Conservation (phyloP, 1,140 invertebrate genomes). For the Drosophila ananassae region DNA sequence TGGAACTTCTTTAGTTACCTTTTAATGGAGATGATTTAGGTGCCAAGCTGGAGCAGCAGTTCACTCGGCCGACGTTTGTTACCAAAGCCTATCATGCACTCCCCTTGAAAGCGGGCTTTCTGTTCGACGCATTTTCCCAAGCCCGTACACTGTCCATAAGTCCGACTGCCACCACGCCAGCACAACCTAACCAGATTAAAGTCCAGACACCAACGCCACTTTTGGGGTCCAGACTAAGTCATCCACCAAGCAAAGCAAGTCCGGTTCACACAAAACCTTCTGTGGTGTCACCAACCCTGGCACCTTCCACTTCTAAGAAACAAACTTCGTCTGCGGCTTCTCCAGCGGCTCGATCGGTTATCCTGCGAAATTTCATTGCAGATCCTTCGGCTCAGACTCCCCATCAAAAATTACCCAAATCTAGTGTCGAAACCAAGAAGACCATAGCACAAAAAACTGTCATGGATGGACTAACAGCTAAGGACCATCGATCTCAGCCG, state of each 20-base stretch:
- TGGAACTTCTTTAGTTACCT: too few species aligned
- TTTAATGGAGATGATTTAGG: too few species aligned
- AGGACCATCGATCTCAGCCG: neutral
- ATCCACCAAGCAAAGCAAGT: neutral
- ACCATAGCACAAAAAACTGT: neutral
- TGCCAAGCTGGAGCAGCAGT: too few species aligned
- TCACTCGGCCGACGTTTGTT: too few species aligned
- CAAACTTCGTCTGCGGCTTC: neutral
- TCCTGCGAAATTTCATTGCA: too few species aligned
- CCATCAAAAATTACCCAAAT: neutral
- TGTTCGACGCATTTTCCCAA: too few species aligned
- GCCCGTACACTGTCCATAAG: too few species aligned
- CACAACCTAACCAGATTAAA: neutral
- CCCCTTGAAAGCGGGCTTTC: too few species aligned
- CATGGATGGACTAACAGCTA: neutral
- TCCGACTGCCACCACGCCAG: too few species aligned
- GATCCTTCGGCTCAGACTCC: neutral
- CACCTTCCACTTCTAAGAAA: neutral
- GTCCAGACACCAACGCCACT: neutral
- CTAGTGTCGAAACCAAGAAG: neutral
- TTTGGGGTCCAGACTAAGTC: neutral
- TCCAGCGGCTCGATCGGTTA: too few species aligned
- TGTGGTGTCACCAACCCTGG: neutral
- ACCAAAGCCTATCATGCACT: too few species aligned
- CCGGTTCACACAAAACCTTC: neutral